Evolutionary conservation across 2,888 invertebrate genomes (phyloP), one percentile per base, ranked within the genome.

Genomic region (Mesoligia furuncula): DNA sequence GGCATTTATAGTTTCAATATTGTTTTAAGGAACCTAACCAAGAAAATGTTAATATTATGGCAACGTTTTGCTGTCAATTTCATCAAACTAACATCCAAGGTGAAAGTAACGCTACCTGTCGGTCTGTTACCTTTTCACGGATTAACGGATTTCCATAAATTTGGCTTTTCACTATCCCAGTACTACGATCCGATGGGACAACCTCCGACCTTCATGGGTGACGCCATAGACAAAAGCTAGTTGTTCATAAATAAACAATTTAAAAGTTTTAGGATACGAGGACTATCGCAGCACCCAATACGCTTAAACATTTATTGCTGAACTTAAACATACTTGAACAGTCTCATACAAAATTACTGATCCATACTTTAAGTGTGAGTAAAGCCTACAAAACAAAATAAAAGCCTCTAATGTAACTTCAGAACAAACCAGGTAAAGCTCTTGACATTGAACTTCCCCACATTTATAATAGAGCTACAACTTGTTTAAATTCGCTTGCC

Each of bases 361-460:
- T 59, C 64, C 9, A 80, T 57, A 69, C 68, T 51, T 69, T 69
- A 61, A 80, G 68, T 61, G 20, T 36, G 39, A 54, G 27, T n/a
- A 51, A 83, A 81, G 48, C 69, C 51, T n/a, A 20, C 39, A 45
- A 27, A 71, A 73, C 59, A 70, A 72, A 79, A 81, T 79, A 81
- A 84, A 86, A 88, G 79, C 85, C 62, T 84, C 68, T 80, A 79
- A 79, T 75, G 77, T 69, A 75, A 86, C 74, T 80, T 75, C 20
- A n/a, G 64, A 77, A 77, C 73, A 65, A 83, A 74, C 51, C 75
- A 84, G 85, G 87, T 88, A 79, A 86, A 77, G 62, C 84, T 69
- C 61, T 76, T 81, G 81, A 81, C 85, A 84, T 87, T 84, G 79
- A 88, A 88, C 76, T 45, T 39, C 24, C 61, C 72, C 31, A 74